Percentiles rank a stretch among this genome's conserved stretches.
Conservation (phyloP, 2,888 invertebrate genomes). For the Rutpela maculata region DNA sequence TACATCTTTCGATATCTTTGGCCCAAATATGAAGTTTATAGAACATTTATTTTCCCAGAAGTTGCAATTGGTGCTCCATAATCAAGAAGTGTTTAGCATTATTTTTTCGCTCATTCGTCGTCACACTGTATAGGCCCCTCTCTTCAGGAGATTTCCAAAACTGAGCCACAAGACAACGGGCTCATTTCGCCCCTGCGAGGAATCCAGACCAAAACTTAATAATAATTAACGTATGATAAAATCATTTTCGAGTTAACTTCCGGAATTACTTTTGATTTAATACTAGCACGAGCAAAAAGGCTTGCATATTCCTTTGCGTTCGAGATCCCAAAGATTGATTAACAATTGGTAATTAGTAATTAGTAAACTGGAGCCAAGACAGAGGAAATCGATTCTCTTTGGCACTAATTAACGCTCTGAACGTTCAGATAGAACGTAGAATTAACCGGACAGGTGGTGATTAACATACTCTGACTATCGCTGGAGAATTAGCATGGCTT, state of each 20-base stretch:
- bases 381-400: constrained; percentile 40
- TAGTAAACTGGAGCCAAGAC: constrained; percentile 39
- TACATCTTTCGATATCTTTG: too few species aligned
- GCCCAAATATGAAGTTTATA: too few species aligned
- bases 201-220: neutral
- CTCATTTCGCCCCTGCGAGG: too few species aligned
- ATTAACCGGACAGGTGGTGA: constrained; percentile 40
- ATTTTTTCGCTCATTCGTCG: too few species aligned
- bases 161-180: too few species aligned
- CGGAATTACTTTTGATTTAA: neutral
- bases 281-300: neutral
- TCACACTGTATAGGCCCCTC: too few species aligned
- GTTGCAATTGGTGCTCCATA: too few species aligned
- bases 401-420: constrained; percentile 34
- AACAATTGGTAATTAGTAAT: constrained; percentile 35
- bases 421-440: constrained; percentile 34
- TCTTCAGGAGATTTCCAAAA: too few species aligned
- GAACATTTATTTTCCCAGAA: too few species aligned
- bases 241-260: neutral
- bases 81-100: too few species aligned
- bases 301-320: constrained; percentile 5
- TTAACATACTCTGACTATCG: constrained; percentile 40
- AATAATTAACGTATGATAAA: neutral
- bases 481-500: constrained; percentile 37
- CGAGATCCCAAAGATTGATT: constrained; percentile 7